Evolutionary conservation across 2,888 invertebrate genomes (phyloP), one percentile per base, ranked within the genome.

Genomic region (Eilema caniola): DNA sequence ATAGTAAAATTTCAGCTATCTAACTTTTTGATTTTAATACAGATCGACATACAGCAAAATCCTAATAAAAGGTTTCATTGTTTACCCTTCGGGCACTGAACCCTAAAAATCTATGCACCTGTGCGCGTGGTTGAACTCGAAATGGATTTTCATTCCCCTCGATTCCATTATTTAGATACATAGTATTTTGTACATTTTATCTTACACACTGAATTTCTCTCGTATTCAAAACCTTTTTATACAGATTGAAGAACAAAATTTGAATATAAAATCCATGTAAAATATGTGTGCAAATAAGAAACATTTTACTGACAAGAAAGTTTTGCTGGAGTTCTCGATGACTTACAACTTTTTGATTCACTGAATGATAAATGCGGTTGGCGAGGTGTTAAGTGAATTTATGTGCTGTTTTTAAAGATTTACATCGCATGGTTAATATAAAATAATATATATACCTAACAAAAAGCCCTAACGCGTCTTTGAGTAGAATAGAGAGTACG

Each of bases 261-360:
- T 82, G 78, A 82, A 77, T 87, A 84, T 83, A 81, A 84, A 88
- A 85, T 86, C 73, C 71, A 62, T 75, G 83, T 87, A 81, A 85
- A 84, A 86, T 85, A 87, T 87, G 84, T 84, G 85, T 68, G 62
- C 62, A 56, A 84, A 86, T 84, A 83, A 83, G 77, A 79, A 82
- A 81, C 79, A 82, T 79, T 82, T 81, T 75, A 62, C 69, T 59
- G 62, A 69, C 71, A 76, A 73, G 60, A 78, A 80, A 79, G 75
- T 78, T 79, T 72, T 81, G 77, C 67, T 65, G 67, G 75, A 79
- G 74, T 82, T 80, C 80, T 75, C 79, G 82, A 85, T 80, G 76
- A 80, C 77, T 83, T 82, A 78, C 77, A 70, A 81, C 69, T 81
- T 78, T 73, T 66, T 68, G 71, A 83, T 80, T 77, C 73, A 70